Percentiles rank a stretch among this genome's conserved stretches.
phyloP scores from a whole-genome alignment of 2,797 vertebrate species.

The Arremon brunneinucha region DNA sequence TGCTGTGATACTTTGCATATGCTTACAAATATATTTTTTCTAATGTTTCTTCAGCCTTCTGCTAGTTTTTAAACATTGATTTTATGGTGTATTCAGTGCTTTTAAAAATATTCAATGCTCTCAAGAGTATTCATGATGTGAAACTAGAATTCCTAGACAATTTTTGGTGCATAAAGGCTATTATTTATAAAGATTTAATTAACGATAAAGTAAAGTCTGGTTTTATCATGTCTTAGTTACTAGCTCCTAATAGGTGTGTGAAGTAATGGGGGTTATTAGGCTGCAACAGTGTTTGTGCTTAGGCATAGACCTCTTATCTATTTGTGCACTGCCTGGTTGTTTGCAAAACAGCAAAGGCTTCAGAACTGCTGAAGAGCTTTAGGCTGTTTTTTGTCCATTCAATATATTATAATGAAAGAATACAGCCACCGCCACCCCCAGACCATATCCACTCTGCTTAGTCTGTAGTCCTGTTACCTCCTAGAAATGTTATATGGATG shows the following conservation, averaged over 20 bases:
- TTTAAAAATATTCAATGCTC: not conserved
- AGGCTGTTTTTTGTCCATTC: not conserved
- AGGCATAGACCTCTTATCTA: not conserved
- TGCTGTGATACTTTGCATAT: not conserved
- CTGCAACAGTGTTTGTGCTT: not conserved
- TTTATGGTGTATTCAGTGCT: not conserved
- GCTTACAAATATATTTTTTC: not conserved
- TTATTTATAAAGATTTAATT: not conserved
- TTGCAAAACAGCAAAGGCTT: not conserved
- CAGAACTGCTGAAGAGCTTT: not conserved
- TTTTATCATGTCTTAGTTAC: not conserved
- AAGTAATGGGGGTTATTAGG: not conserved
- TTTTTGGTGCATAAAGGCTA: not conserved
- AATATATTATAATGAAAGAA: not conserved
- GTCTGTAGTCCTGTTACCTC: not conserved
- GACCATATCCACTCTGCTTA: not conserved
- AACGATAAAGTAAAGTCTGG: not conserved
- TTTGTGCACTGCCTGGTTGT: not conserved
- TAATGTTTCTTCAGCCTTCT: not conserved
- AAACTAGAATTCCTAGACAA: not conserved
- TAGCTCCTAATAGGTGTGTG: not conserved
- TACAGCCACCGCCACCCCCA: fast-evolving
- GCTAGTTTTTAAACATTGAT: not conserved
- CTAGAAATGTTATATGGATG: not conserved
- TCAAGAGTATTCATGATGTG: not conserved